These are phyloP conservation scores for Amphipoea lucens DNA, from an alignment of 2,888 invertebrate genomes.

Conservation along the genomic window DNA sequence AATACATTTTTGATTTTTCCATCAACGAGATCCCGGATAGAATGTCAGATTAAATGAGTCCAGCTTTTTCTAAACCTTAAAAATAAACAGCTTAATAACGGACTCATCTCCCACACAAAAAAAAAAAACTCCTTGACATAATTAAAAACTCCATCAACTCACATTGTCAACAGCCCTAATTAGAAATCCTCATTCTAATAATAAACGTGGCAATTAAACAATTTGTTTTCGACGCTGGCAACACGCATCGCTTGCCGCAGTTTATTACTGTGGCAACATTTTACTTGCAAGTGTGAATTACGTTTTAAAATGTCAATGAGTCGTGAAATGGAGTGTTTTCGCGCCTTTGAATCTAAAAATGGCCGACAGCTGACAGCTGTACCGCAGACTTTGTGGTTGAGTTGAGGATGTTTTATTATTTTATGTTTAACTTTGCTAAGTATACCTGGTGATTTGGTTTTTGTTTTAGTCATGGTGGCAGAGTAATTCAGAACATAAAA, in stretches of 20 bases:
- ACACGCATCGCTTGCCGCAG: conserved; percentile 80
- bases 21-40: no score
- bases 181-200: conserved; percentile 58
- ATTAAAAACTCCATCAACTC: conserved; percentile 47
- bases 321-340: conserved; percentile 80
- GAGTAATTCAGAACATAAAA: neutral
- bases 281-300: conserved; percentile 87
- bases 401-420: conserved; percentile 43
- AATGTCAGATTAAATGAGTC: no score
- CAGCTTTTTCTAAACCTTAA: no score
- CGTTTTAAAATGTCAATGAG: conserved; percentile 82
- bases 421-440: conserved; percentile 33
- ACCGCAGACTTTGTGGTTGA: conserved; percentile 36
- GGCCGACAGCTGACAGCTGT: conserved; percentile 69
- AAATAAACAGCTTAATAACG: neutral
- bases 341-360: conserved; percentile 84
- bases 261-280: conserved; percentile 88
- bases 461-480: conserved; percentile 18
- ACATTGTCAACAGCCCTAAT: conserved; percentile 61
- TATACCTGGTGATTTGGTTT: conserved; percentile 37
- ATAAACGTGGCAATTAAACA: conserved; percentile 84
- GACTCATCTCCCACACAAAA: neutral
- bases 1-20: no score
- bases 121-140: conserved; percentile 19
- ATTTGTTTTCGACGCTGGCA: conserved; percentile 85